Percentiles rank a stretch among this genome's conserved stretches.
phyloP scores from a whole-genome alignment of 2,797 vertebrate species.

The Lutjanus argentimaculatus region DNA sequence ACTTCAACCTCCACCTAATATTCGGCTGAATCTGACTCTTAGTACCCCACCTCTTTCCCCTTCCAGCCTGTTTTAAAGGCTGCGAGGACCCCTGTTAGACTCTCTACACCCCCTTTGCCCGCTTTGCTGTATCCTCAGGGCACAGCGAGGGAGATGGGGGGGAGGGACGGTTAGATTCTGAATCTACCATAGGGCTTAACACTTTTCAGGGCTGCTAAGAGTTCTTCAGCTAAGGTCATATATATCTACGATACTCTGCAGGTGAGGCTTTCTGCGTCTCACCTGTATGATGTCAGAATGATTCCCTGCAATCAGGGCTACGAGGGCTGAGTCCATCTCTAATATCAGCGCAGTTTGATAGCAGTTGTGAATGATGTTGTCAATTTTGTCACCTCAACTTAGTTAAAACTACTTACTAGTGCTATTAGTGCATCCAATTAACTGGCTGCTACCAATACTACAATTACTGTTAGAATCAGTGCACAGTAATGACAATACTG shows the following conservation, averaged over 20 bases:
- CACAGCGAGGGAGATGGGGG: constrained; percentile 78
- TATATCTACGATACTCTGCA: constrained; percentile 62
- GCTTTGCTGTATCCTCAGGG: constrained; percentile 73
- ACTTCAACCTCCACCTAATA: constrained; percentile 77
- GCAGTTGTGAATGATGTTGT: constrained; percentile 74
- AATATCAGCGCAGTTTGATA: constrained; percentile 64
- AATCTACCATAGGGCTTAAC: constrained; percentile 83
- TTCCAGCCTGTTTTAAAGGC: constrained; percentile 84
- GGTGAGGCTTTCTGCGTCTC: constrained; percentile 74
- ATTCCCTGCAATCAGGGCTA: constrained; percentile 80
- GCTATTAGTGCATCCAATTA: constrained; percentile 66
- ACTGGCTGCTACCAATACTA: constrained; percentile 73
- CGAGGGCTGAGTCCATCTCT: constrained; percentile 77
- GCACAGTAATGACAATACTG: constrained; percentile 78
- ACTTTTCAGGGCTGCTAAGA: constrained; percentile 77
- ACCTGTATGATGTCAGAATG: constrained; percentile 67
- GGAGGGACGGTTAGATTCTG: constrained; percentile 68
- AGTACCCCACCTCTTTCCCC: constrained; percentile 31
- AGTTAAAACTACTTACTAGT: constrained; percentile 66
- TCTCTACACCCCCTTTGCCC: constrained; percentile 79
- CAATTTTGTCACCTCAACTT: constrained; percentile 72
- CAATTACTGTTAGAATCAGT: constrained; percentile 77
- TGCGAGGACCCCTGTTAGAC: constrained; percentile 75
- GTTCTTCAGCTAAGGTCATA: constrained; percentile 69
- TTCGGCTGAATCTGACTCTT: constrained; percentile 83